Evolutionary conservation across 2,888 invertebrate species (phyloP).

Genomic region (Sthenelais limicola): DNA sequence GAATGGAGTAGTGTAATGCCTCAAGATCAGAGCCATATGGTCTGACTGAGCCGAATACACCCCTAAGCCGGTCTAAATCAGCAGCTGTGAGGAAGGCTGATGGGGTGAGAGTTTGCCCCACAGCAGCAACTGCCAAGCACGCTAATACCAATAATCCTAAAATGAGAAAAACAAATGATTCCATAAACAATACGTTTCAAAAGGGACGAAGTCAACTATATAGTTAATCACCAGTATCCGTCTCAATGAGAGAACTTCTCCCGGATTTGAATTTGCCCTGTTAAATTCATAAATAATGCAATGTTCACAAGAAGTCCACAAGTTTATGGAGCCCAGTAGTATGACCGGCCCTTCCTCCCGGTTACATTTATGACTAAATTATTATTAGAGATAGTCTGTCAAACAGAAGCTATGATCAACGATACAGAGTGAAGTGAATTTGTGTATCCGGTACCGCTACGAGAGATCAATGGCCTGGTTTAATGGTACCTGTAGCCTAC

Average conservation of each 20-base stretch:
- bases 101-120: slow-evolving; percentile 67
- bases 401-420: too few species aligned
- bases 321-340: too few species aligned
- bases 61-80: slow-evolving; percentile 68
- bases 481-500: too few species aligned
- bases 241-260: neutral
- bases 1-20: slow-evolving; percentile 81
- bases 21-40: slow-evolving; percentile 67
- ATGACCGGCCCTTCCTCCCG: too few species aligned
- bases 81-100: slow-evolving; percentile 69
- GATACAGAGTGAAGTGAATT: too few species aligned
- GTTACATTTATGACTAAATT: too few species aligned
- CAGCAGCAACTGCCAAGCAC: slow-evolving; percentile 64
- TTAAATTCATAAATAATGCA: neutral
- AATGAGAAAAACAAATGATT: slow-evolving; percentile 44
- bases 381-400: too few species aligned
- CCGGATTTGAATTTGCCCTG: neutral
- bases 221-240: neutral
- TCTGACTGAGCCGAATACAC: slow-evolving; percentile 68
- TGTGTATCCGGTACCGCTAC: too few species aligned
- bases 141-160: slow-evolving; percentile 59
- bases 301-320: neutral
- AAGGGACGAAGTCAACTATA: neutral
- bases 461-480: too few species aligned
- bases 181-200: too few species aligned